Base-by-base conservation (phyloP, 2,888 invertebrate genomes). In the Trachelus stipa region DNA sequence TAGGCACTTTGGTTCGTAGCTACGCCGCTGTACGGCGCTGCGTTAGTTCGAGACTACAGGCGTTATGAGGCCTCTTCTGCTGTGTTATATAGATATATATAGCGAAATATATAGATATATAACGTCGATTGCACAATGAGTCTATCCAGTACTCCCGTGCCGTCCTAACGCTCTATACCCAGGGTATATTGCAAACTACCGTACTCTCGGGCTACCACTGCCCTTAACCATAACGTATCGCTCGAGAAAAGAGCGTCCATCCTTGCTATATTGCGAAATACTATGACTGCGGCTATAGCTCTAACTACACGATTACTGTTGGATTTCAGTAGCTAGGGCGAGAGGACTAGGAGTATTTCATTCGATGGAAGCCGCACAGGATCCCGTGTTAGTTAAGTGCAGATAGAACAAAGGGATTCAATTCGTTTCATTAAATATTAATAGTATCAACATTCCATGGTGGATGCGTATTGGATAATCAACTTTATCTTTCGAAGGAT, bases 11-110 rank as follows among this genome's bases (percentile, higher is more conserved):
- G 56, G 56, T 56, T 56, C 23, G 2, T 56, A 56, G 79, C 73
- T 83, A 76, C 75, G 79, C 80, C 73, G 71, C 73, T 79, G 75
- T 79, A 69, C 81, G 81, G 79, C 80, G 79, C 82, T 79, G 74
- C 80, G 9, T 34, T 34, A 71, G 31, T 71, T 34, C 9, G 71
- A 34, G 33, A 71, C 71, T 71, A 56, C 56, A 11, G 33, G 31
- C 71, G 71, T 33, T 33, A 34, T 23, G 71, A n/a, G 31, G 34
- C 12, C 71, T 31, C 9, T 34, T 30, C 4, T 12, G 23, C 71
- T 71, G 33, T 71, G 9, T 56, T 56, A 23, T 56, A 23, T 56
- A 56, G 23, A 1, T 56, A 23, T 56, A 56, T 9, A 23, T 56
- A 56, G 23, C 6, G 56, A 56, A 56, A 6, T 56, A 23, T 56